phyloP scores from a whole-genome alignment of 2,113 vertebrate species.

The Andinoacara biseriatus region DNA sequence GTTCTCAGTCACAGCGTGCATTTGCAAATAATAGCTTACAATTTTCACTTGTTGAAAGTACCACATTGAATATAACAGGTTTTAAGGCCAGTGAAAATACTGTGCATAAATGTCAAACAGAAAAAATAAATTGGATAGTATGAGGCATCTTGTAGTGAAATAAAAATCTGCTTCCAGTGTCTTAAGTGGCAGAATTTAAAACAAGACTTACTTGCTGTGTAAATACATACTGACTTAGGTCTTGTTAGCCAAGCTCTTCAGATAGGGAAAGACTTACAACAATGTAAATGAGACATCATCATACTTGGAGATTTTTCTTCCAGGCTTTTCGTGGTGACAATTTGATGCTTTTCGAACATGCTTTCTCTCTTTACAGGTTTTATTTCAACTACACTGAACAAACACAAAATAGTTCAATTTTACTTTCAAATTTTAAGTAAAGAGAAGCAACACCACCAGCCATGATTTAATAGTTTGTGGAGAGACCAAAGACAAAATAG shows the following conservation, averaged over 20 bases:
- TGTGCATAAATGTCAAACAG: neutral
- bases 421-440: neutral
- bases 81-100: neutral
- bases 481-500: neutral
- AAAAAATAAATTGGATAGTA: neutral
- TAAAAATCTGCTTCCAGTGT: neutral
- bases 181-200: neutral
- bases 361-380: neutral
- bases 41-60: neutral
- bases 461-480: neutral
- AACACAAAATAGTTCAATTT: neutral
- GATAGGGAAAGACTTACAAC: constrained; percentile 14
- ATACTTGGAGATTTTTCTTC: neutral
- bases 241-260: constrained; percentile 1
- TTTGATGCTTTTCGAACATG: neutral
- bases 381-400: neutral
- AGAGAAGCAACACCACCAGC: neutral
- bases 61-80: neutral
- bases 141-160: neutral
- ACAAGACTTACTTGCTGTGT: neutral
- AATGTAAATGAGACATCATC: constrained; percentile 9
- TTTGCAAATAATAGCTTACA: neutral
- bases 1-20: neutral
- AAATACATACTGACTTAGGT: constrained; percentile 7
- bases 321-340: neutral